Percentiles rank a stretch among this genome's conserved stretches.
Evolutionary conservation across 2,113 vertebrate genomes (phyloP).

Genomic region (Sakesphorus luctuosus): DNA sequence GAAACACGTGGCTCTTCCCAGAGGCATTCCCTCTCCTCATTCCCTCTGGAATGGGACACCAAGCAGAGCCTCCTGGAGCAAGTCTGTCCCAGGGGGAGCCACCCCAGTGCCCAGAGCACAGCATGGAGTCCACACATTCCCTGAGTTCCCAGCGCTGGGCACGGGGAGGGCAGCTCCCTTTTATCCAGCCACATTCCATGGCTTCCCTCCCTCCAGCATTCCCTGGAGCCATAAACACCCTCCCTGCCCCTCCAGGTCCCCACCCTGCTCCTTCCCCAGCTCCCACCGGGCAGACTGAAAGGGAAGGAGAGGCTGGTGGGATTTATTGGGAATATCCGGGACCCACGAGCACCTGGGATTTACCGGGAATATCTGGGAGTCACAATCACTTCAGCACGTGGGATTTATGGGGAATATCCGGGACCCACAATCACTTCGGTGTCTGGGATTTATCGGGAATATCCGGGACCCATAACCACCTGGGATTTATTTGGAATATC

Average conservation of each 20-base stretch:
- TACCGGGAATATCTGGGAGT: neutral
- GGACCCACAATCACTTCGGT: neutral
- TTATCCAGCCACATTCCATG: fast-evolving
- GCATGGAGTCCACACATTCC: fast-evolving
- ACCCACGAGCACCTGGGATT: neutral
- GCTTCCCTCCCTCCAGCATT: fast-evolving
- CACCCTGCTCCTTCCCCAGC: neutral
- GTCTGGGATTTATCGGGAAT: neutral
- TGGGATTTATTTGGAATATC: fast-evolving
- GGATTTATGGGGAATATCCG: neutral
- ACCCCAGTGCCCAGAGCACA: fast-evolving
- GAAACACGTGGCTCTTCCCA: neutral
- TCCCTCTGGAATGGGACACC: neutral
- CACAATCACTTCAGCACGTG: no score
- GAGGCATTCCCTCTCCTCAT: fast-evolving
- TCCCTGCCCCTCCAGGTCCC: neutral
- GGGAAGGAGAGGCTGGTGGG: fast-evolving
- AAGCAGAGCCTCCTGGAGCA: neutral
- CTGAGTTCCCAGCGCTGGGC: neutral
- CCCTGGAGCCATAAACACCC: fast-evolving
- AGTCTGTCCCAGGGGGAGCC: neutral
- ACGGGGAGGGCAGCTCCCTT: neutral
- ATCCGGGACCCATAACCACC: neutral
- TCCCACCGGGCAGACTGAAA: fast-evolving
- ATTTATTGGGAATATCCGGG: neutral